Evolutionary conservation across 2,888 invertebrate genomes (phyloP).

Genomic region (Heliothis peltigera): DNA sequence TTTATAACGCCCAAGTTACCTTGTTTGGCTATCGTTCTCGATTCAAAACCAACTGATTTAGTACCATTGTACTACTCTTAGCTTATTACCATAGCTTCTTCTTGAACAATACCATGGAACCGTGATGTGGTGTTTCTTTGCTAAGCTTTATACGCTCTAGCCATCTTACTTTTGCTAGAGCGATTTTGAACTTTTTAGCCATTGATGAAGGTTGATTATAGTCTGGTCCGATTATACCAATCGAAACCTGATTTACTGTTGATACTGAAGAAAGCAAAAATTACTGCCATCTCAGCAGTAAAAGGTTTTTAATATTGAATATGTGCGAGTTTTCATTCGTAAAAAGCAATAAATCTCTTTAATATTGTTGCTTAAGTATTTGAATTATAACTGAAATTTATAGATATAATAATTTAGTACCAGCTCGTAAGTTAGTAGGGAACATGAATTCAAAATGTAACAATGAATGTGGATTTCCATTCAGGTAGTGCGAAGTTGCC

Average conservation of each 20-base stretch:
- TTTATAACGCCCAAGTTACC: constrained; percentile 76
- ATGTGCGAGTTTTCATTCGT: constrained; percentile 21
- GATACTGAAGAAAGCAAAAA: constrained; percentile 29
- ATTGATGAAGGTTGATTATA: background rate
- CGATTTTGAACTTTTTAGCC: constrained; percentile 18
- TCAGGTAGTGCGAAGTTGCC: background rate
- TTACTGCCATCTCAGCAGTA: constrained; percentile 5
- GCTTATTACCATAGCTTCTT: constrained; percentile 72
- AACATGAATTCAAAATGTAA: constrained; percentile 2
- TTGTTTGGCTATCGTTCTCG: constrained; percentile 76
- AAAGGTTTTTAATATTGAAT: constrained; percentile 34
- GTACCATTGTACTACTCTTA: constrained; percentile 70
- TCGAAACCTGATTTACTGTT: constrained; percentile 35
- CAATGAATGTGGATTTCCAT: background rate
- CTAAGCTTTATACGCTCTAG: constrained; percentile 9
- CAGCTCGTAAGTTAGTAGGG: constrained; percentile 5
- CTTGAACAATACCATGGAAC: constrained; percentile 60
- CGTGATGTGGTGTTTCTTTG: constrained; percentile 39
- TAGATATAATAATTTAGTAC: constrained; percentile 20
- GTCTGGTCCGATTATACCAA: background rate
- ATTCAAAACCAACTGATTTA: constrained; percentile 78
- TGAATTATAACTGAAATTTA: constrained; percentile 23
- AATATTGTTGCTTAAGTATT: constrained; percentile 29
- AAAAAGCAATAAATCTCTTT: constrained; percentile 39
- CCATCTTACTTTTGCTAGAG: constrained; percentile 1